These are phyloP conservation scores for Falco peregrinus DNA, from an alignment of 2,797 vertebrate genomes.

Conservation along the genomic window DNA sequence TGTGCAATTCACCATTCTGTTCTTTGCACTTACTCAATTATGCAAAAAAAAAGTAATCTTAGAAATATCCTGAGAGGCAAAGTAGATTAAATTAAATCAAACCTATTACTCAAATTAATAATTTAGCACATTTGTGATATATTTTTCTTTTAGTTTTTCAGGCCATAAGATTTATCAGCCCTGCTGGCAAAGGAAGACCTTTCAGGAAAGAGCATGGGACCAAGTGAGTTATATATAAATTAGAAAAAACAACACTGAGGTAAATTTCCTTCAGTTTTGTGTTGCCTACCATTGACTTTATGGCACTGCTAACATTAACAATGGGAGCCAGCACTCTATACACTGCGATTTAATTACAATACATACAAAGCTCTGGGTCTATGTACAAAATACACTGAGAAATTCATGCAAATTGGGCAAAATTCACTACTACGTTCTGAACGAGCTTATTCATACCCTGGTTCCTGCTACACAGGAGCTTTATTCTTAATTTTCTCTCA, in stretches of 20 bases:
- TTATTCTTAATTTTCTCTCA: constrained; percentile 45
- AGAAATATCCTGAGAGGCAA: neutral
- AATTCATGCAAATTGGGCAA: constrained; percentile 6
- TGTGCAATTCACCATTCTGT: neutral
- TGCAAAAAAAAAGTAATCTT: neutral
- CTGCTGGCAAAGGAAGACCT: neutral
- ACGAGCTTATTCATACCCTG: neutral
- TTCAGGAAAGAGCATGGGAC: neutral
- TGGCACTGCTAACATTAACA: neutral
- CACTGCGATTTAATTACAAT: constrained; percentile 41
- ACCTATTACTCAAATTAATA: neutral
- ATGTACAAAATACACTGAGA: constrained; percentile 6
- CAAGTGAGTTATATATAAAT: neutral
- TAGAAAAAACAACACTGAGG: neutral
- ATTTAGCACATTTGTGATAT: neutral
- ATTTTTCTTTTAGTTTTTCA: neutral
- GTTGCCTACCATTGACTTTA: neutral
- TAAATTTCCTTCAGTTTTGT: neutral
- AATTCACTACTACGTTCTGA: neutral
- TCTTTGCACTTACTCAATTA: neutral
- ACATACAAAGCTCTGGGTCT: neutral
- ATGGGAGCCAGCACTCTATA: neutral
- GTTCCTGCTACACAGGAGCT: neutral
- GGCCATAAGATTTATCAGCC: neutral
- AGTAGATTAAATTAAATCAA: constrained; percentile 4